Conservation (phyloP, 1,140 invertebrate genomes). For the Drosophila obscura region DNA sequence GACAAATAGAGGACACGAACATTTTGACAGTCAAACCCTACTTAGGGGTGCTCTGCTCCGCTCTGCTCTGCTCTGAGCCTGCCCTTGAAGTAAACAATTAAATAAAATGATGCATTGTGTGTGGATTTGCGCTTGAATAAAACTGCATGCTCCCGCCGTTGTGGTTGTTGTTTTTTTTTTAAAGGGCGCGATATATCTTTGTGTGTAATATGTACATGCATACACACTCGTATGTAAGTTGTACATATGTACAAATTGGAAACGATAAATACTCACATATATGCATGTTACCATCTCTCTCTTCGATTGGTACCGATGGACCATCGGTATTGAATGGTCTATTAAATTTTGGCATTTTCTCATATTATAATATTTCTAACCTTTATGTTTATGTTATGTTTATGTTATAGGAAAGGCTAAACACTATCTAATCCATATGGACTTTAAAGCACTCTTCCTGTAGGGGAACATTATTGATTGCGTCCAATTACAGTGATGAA, state of each 20-base stretch:
- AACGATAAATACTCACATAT: neutral
- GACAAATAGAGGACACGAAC: conserved; percentile 39
- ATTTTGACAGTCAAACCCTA: conserved; percentile 55
- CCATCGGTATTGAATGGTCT: no score
- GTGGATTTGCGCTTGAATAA: conserved; percentile 51
- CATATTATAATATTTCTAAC: no score
- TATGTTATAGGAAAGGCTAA: no score
- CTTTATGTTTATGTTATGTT: no score
- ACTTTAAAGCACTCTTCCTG: no score
- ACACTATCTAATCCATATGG: no score
- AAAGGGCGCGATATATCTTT: conserved; percentile 40
- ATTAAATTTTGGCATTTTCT: no score
- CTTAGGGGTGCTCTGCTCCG: conserved; percentile 50
- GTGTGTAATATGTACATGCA: neutral
- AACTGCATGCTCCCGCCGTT: conserved; percentile 34
- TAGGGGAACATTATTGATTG: no score
- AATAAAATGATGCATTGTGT: conserved; percentile 56
- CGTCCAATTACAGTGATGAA: neutral
- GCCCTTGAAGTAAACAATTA: conserved; percentile 62
- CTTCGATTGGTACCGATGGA: no score
- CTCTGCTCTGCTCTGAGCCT: conserved; percentile 18
- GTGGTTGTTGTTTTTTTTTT: conserved; percentile 20
- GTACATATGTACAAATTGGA: neutral
- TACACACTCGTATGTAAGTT: neutral
- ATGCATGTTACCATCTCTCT: no score